Base-by-base conservation (phyloP, 2,797 vertebrate species). In the Tadarida brasiliensis region DNA sequence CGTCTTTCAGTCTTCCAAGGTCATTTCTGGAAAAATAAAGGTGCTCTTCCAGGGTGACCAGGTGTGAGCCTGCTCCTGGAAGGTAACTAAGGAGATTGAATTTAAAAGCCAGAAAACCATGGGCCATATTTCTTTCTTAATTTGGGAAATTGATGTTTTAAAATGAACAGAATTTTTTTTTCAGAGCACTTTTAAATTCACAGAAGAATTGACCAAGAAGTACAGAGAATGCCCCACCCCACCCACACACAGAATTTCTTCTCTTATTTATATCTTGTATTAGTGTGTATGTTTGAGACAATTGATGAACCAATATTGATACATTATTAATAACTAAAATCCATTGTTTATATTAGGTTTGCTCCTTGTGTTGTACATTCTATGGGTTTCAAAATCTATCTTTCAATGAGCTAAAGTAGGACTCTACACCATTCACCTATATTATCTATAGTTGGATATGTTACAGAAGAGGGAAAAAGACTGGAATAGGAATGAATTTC, bases 151-250 rank as follows among this genome's bases (percentile, higher is more conserved):
- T 19, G 4, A 56, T 28, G 77, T 85, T 77, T 90, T 78, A 35
- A 24, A 67, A 35, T 47, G 5, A 68, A n/a, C 28, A 56, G 35
- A 30, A 80, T 26, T 39, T 61, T 85, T 82, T 63, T 73, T 56
- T 87, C 30, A 71, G 11, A 90, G 33, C 15, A 90, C 11, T 35
- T 91, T 78, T 88, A 80, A 19, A 56, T 92, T 92, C 65, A 35
- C 2, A 94, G 82, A 81, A 73, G 85, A 77, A 20, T 14, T 49
- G 16, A 90, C 80, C 26, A 80, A 14, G 65, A 78, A 80, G 17
- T 77, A 51, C 1, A 77, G 22, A 71, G 47, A 49, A 51, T 85
- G 47, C 67, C 49, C 57, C 11, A 56, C 63, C 20, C 54, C 20
- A 7, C 70, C 11, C 4, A 7, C 3, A 2, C 5, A 20, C 11